Conservation (phyloP, 2,888 invertebrate species). For the Latrodectus elegans region DNA sequence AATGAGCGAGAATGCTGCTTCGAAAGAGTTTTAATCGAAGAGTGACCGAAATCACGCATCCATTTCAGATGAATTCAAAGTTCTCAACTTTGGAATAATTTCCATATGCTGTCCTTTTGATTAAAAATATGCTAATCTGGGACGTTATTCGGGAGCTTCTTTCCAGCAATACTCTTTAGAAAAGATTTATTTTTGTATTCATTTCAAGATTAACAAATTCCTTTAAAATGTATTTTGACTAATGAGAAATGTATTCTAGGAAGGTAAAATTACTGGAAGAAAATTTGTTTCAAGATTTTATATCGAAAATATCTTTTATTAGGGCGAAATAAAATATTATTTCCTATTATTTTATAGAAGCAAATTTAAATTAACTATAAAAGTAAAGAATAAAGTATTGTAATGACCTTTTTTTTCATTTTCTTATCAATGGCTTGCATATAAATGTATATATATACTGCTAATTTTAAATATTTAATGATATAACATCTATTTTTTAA, state of each 20-base stretch:
- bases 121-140: slow-evolving; percentile 62
- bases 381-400: too few relatives aligned
- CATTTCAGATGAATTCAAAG: slow-evolving; percentile 15
- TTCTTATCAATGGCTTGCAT: too few relatives aligned
- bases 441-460: too few relatives aligned
- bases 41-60: neutral
- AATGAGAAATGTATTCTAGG: neutral
- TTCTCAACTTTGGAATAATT: slow-evolving; percentile 33
- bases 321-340: too few relatives aligned
- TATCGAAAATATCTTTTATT: neutral
- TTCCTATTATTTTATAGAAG: too few relatives aligned
- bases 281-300: neutral
- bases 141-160: slow-evolving; percentile 25
- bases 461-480: too few relatives aligned
- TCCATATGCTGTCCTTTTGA: slow-evolving; percentile 37
- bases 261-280: neutral
- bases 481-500: too few relatives aligned
- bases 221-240: neutral
- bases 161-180: slow-evolving; percentile 25
- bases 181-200: slow-evolving; percentile 28
- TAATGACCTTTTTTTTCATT: too few relatives aligned
- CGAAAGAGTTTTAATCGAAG: neutral
- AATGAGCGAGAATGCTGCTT: neutral
- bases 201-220: neutral
- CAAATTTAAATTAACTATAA: too few relatives aligned